Evolutionary conservation across 2,113 vertebrate species (phyloP), one percentile per base, ranked within the genome.

Genomic region (Corythornis cristatus): DNA sequence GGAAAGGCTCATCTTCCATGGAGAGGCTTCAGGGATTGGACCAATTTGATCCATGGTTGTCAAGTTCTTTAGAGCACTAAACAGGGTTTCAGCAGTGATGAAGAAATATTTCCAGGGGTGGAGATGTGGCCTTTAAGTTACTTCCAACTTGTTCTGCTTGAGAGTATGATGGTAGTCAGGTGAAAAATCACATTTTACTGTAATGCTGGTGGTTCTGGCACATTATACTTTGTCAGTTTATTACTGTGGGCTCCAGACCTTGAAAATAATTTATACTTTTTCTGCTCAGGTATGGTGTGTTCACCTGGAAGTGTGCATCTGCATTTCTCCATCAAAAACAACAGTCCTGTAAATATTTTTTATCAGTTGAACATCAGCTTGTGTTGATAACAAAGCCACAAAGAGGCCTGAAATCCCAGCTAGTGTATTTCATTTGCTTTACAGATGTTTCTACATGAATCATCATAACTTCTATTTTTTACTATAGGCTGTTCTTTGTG

Each of bases 401-500:
- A 17, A 57, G 60, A 75, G 29, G 31, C 45, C 72, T 77, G 37
- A 81, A 89, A 86, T 75, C 54, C 60, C 48, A 86, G 5, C 35
- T 62, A 3, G 29, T 37, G 51, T 82, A 28, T 68, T 72, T 85
- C 50, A 87, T 89, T 26, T 6, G 65, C 31, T 80, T 93, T 92
- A 87, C 67, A 87, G 85, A 56, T 83, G 31, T 87, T 96, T 93
- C 86, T 89, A 22, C 21, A 25, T 81, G 83, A 90, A 62, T 90
- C 78, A 73, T 53, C 31, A 8, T 40, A 74, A 81, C n/a, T 83
- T 68, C 77, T 84, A 1, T 45, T 80, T 87, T 93, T 85, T 45
- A 91, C 80, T 83, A 29, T 37, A 65, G 21, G 73, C 73, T 42
- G 29, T 73, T 96, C 50, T 66, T 91, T 83, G 82, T 88, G 35